Conservation (phyloP, 30 jellyfish, hydroid and myxozoan genomes). For the Aurelia sp. region DNA sequence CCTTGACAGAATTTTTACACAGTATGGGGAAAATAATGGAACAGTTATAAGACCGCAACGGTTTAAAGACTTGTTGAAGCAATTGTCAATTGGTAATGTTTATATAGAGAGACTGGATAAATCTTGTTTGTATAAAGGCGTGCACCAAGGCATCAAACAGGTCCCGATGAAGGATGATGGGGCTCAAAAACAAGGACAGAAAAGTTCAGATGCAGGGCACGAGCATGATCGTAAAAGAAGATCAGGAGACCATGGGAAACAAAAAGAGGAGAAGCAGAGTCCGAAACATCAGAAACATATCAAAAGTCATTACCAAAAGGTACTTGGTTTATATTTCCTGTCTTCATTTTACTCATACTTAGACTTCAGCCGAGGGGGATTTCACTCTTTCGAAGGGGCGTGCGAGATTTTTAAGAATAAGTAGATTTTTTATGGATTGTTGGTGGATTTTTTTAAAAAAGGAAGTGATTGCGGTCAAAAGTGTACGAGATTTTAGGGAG, state of each 20-base stretch:
- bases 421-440: too few species aligned
- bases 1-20: slow-evolving; percentile 47
- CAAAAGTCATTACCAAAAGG: slow-evolving; percentile 24
- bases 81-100: slow-evolving; percentile 69
- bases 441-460: too few species aligned
- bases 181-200: neutral
- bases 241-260: slow-evolving; percentile 54
- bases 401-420: too few species aligned
- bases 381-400: too few species aligned
- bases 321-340: neutral
- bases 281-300: slow-evolving; percentile 29
- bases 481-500: too few species aligned
- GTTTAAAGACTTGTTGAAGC: slow-evolving; percentile 40
- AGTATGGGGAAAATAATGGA: slow-evolving; percentile 56
- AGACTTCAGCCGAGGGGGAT: too few species aligned
- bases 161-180: slow-evolving; percentile 29
- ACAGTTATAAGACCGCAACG: slow-evolving; percentile 15
- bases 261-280: slow-evolving; percentile 4
- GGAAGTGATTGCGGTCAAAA: too few species aligned
- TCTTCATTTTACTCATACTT: neutral
- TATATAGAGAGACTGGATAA: slow-evolving; percentile 63
- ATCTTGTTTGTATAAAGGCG: slow-evolving; percentile 59
- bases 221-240: slow-evolving; percentile 11
- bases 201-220: neutral
- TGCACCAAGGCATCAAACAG: slow-evolving; percentile 33